phyloP scores from a whole-genome alignment of 2,888 invertebrate species.

The Mythimna loreyi region DNA sequence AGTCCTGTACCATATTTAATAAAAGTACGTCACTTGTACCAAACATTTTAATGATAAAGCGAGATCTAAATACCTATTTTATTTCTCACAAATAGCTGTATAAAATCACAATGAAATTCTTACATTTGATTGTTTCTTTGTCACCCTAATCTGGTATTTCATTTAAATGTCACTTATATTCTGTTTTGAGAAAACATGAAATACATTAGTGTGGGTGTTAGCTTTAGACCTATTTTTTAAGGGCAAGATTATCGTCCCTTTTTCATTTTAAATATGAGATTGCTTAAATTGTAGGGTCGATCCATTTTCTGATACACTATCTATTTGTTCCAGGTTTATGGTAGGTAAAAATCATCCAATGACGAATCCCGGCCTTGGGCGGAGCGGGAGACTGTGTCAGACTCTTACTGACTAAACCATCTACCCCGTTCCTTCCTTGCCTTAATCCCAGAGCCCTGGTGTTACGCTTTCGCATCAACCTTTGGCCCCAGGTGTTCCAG shows the following conservation, averaged over 20 bases:
- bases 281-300: background rate
- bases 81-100: conserved; percentile 16
- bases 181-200: background rate
- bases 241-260: background rate
- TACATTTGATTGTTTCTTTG: conserved; percentile 19
- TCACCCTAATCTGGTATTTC: conserved; percentile 14
- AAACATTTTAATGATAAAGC: conserved; percentile 30
- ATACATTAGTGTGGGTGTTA: background rate
- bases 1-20: no score
- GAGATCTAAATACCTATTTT: conserved; percentile 18
- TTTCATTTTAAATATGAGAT: background rate
- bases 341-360: no score
- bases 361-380: no score
- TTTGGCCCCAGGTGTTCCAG: no score
- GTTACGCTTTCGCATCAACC: no score
- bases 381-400: no score
- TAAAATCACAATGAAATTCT: conserved; percentile 27
- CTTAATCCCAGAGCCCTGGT: no score
- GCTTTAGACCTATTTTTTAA: background rate
- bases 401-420: no score
- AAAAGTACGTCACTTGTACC: conserved; percentile 13
- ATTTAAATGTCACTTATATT: conserved; percentile 16
- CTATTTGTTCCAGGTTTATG: no score
- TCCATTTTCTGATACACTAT: no score
- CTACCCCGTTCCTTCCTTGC: no score